A percentile compares a stretch with the other conserved stretches of the same genome.
Conservation (phyloP, 2,888 invertebrate species). For the Lasioglossum lativentre region DNA sequence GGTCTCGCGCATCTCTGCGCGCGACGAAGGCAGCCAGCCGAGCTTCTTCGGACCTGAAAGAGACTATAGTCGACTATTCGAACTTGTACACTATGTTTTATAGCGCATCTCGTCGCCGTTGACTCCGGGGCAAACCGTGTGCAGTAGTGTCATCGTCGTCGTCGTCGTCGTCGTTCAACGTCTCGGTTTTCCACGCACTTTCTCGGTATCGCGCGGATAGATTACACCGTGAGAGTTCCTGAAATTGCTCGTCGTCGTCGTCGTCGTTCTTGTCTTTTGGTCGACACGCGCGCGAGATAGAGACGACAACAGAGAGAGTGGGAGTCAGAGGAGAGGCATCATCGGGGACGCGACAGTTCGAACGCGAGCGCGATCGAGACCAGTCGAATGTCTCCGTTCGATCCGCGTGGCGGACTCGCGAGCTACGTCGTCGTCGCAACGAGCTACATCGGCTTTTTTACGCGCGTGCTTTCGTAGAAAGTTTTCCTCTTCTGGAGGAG, state of each 20-base stretch:
- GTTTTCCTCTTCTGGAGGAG: constrained; percentile 32
- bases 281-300: neutral
- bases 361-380: constrained; percentile 29
- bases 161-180: neutral
- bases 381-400: constrained; percentile 51
- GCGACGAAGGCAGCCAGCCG: constrained; percentile 65
- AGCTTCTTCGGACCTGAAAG: constrained; percentile 64
- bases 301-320: neutral
- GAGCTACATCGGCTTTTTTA: constrained; percentile 25
- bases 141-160: neutral
- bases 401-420: constrained; percentile 23
- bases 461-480: constrained; percentile 58
- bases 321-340: constrained; percentile 7
- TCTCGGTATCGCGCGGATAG: constrained; percentile 15
- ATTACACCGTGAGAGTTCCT: neutral
- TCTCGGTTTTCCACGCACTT: constrained; percentile 13
- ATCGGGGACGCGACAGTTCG: constrained; percentile 14
- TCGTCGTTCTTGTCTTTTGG: neutral
- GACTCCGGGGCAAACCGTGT: constrained; percentile 40
- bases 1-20: constrained; percentile 71
- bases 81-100: constrained; percentile 60
- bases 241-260: neutral
- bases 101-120: constrained; percentile 48
- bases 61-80: constrained; percentile 69
- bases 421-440: neutral